A percentile compares a stretch with the other conserved stretches of the same genome.
These are phyloP conservation scores for Sarcophaga rosellei DNA, from an alignment of 2,888 invertebrate species.

Conservation along the genomic window DNA sequence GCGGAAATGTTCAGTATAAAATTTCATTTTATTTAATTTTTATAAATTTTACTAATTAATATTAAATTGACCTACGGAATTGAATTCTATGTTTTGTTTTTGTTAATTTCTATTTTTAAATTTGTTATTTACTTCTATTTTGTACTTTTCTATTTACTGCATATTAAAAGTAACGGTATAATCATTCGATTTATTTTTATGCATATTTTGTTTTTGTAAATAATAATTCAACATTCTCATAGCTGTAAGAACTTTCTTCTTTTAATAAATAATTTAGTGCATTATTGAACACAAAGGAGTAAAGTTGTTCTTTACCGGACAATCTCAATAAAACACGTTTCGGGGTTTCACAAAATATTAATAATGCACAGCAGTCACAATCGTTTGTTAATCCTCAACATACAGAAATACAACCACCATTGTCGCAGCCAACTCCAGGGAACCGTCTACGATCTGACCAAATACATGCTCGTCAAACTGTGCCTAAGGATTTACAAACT, in stretches of 20 bases:
- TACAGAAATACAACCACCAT: too few relatives aligned
- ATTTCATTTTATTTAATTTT: not conserved
- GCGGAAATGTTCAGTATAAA: constrained; percentile 29
- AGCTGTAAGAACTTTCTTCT: not conserved
- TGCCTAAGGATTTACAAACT: too few relatives aligned
- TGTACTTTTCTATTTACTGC: not conserved
- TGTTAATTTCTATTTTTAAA: not conserved
- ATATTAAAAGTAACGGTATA: constrained; percentile 9
- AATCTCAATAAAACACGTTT: too few relatives aligned
- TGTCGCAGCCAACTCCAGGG: too few relatives aligned
- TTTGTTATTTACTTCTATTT: not conserved
- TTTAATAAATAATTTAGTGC: not conserved
- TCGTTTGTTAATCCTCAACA: too few relatives aligned
- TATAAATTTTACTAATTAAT: not conserved
- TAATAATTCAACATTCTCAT: not conserved
- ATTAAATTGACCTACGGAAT: constrained; percentile 6
- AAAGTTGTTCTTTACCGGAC: not conserved
- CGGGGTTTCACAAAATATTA: too few relatives aligned
- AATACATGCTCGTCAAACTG: too few relatives aligned
- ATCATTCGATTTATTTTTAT: constrained; percentile 15
- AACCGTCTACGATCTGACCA: too few relatives aligned
- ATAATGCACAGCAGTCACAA: too few relatives aligned
- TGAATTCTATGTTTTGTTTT: constrained; percentile 8
- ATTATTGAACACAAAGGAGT: not conserved
- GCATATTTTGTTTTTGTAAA: not conserved